Evolutionary conservation across 2,797 vertebrate genomes (phyloP).

Genomic region (Acropternis orthonyx): DNA sequence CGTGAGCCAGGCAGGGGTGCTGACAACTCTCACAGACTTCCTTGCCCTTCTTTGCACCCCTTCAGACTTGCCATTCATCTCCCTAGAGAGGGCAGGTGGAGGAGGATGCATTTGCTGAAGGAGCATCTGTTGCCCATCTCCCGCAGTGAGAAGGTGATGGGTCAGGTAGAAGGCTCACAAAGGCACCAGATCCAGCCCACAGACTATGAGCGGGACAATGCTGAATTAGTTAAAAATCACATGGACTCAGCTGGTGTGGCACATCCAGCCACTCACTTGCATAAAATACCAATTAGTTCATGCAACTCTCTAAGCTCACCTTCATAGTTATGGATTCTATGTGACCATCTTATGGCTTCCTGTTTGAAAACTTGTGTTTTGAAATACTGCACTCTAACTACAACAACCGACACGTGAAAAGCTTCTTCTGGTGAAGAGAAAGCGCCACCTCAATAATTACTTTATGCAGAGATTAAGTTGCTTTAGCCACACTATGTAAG

Average conservation of each 20-base stretch:
- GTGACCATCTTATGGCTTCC: neutral
- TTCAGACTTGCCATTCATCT: neutral
- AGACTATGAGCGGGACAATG: neutral
- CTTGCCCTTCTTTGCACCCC: neutral
- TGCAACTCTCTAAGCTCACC: neutral
- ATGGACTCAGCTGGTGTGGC: neutral
- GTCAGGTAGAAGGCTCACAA: neutral
- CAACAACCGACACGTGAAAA: neutral
- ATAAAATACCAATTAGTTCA: neutral
- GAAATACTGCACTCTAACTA: neutral
- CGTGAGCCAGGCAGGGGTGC: neutral
- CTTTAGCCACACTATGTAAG: neutral
- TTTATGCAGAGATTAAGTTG: neutral
- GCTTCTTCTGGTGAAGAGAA: neutral
- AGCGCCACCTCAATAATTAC: neutral
- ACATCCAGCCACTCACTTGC: neutral
- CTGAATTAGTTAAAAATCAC: neutral
- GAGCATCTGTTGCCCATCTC: neutral
- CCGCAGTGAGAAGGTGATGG: neutral
- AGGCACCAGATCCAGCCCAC: neutral
- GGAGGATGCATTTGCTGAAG: neutral
- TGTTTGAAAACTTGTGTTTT: neutral
- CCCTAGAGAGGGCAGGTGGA: slow-evolving; percentile 28
- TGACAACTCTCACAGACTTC: neutral
- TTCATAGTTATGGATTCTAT: neutral